Evolutionary conservation across 1,140 invertebrate genomes (phyloP).

Genomic region (Dermatophagoides farinae): DNA sequence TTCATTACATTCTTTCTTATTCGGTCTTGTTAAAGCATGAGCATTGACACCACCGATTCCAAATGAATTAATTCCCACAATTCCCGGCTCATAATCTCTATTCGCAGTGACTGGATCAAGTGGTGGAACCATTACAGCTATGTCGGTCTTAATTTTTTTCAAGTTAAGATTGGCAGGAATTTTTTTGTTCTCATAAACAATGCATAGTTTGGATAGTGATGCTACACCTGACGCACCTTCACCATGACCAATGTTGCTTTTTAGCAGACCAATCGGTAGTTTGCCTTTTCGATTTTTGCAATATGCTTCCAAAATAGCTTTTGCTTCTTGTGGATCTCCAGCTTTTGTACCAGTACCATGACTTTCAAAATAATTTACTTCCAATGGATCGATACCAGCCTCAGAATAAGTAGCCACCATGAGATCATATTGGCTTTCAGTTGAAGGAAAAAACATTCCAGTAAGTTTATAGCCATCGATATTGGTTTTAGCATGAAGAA

Average conservation of each 20-base stretch:
- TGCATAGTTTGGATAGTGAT: conserved; percentile 62
- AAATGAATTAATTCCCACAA: conserved; percentile 14
- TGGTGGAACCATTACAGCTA: conserved; percentile 60
- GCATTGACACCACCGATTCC: conserved; percentile 15
- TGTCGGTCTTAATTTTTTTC: conserved; percentile 59
- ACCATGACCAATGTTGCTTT: conserved; percentile 94
- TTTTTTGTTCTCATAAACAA: conserved; percentile 64
- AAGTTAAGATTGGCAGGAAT: conserved; percentile 82
- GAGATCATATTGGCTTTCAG: conserved; percentile 58
- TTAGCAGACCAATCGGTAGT: conserved; percentile 77
- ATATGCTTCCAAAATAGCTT: conserved; percentile 60
- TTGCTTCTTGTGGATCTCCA: conserved; percentile 52
- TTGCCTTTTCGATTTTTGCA: conserved; percentile 41
- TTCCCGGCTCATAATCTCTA: conserved; percentile 32
- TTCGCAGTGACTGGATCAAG: conserved; percentile 37
- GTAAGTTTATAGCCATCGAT: conserved; percentile 68
- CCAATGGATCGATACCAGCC: conserved; percentile 48
- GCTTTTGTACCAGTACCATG: conserved; percentile 75
- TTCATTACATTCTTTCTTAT: conserved; percentile 15
- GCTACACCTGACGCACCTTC: conserved; percentile 74
- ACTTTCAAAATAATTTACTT: conserved; percentile 73
- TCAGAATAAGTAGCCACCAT: conserved; percentile 65
- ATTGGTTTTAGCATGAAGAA: conserved; percentile 61
- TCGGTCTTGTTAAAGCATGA: conserved; percentile 36
- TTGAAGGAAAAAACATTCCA: conserved; percentile 43